Evolutionary conservation across 2,113 vertebrate genomes (phyloP).

Genomic region (Pyrgilauda ruficollis): DNA sequence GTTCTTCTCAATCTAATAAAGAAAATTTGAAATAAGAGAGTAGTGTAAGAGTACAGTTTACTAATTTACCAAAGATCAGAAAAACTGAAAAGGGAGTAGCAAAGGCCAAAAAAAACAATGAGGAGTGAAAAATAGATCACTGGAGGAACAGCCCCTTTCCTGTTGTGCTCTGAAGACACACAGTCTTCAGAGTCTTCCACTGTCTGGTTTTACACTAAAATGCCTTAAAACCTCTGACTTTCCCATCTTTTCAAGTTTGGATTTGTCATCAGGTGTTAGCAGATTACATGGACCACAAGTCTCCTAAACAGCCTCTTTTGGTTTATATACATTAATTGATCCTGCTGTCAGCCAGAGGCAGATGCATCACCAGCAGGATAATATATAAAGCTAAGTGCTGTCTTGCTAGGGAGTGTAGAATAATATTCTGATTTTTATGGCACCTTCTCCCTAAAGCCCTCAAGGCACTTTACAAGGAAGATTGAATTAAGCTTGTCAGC

Average conservation of each 20-base stretch:
- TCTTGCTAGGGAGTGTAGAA: not conserved
- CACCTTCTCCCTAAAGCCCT: not conserved
- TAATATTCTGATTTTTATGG: conserved; percentile 34
- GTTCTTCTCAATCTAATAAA: not conserved
- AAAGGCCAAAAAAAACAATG: not conserved
- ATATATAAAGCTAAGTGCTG: not conserved
- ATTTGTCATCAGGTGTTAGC: not conserved
- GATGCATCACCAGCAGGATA: not conserved
- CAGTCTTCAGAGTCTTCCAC: not conserved
- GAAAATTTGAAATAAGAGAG: not conserved
- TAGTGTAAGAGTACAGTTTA: not conserved
- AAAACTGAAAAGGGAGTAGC: not conserved
- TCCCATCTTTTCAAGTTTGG: not conserved
- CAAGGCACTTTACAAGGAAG: conserved; percentile 20
- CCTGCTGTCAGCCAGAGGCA: conserved; percentile 21
- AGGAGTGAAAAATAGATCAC: not conserved
- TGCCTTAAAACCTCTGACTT: not conserved
- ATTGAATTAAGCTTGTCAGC: conserved; percentile 45
- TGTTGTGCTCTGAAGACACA: not conserved
- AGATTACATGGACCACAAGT: not conserved
- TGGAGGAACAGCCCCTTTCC: not conserved
- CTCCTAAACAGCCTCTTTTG: not conserved
- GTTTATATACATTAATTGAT: conserved; percentile 11
- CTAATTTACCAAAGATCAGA: not conserved
- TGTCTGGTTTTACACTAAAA: not conserved